Evolutionary conservation across 2,888 invertebrate genomes (phyloP).

Genomic region (Isoperla grammatica): DNA sequence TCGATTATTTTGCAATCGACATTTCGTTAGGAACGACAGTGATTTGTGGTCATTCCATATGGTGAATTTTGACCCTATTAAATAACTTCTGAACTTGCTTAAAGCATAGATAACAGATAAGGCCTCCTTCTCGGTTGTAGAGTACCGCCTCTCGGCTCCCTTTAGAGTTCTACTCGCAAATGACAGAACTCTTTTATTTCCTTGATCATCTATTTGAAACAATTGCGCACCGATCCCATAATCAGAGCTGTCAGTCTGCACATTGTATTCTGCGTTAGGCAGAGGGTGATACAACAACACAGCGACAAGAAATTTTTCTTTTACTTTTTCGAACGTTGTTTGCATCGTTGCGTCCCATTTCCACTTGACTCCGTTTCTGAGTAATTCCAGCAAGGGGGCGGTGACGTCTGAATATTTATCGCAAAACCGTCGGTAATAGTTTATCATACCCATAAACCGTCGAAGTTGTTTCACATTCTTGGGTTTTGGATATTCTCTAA

Average conservation of each 20-base stretch:
- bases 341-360: not conserved
- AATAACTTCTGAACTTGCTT: slow-evolving; percentile 24
- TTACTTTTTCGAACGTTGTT: too few relatives aligned
- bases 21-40: too few relatives aligned
- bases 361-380: too few relatives aligned
- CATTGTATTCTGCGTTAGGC: slow-evolving; percentile 19
- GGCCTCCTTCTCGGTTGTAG: slow-evolving; percentile 27
- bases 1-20: too few relatives aligned
- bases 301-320: too few relatives aligned
- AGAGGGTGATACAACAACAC: too few relatives aligned
- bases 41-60: slow-evolving; percentile 15
- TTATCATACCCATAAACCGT: not conserved
- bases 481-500: too few relatives aligned
- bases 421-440: not conserved
- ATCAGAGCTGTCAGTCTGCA: slow-evolving; percentile 27
- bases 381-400: too few relatives aligned
- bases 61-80: slow-evolving; percentile 26
- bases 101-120: slow-evolving; percentile 28
- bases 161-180: too few relatives aligned
- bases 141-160: too few relatives aligned
- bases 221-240: slow-evolving; percentile 26
- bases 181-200: slow-evolving; percentile 17
- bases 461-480: too few relatives aligned
- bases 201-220: slow-evolving; percentile 23
- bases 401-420: not conserved